Evolutionary conservation across 2,888 invertebrate genomes (phyloP).

Genomic region (Gerris lacustris): DNA sequence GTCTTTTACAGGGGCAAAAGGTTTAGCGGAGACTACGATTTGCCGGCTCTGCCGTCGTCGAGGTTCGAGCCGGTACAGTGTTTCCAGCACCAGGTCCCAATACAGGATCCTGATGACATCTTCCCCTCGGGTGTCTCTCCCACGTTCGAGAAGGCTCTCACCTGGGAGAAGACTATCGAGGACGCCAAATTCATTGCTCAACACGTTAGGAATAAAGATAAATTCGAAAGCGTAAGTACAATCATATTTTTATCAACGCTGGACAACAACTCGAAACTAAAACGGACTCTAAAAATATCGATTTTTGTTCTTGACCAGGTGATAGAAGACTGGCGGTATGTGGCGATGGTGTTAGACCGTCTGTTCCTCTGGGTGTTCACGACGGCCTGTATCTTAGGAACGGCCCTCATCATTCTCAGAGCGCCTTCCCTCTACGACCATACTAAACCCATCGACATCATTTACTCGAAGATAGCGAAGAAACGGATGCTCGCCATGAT

Average conservation of each 20-base stretch:
- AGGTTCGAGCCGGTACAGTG: conserved; percentile 42
- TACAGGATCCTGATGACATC: conserved; percentile 63
- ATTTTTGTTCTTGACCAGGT: conserved; percentile 45
- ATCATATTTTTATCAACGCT: neutral
- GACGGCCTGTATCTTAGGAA: conserved; percentile 82
- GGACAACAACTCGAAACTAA: neutral
- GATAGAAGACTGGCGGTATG: conserved; percentile 97
- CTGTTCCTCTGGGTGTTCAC: conserved; percentile 93
- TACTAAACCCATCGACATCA: conserved; percentile 76
- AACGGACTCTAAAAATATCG: neutral
- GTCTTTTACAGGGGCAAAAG: conserved; percentile 41
- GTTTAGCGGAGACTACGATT: conserved; percentile 58
- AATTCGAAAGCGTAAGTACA: conserved; percentile 78
- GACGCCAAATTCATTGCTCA: conserved; percentile 89
- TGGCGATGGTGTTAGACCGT: conserved; percentile 89
- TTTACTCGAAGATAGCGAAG: conserved; percentile 82
- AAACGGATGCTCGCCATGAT: conserved; percentile 77
- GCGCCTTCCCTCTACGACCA: conserved; percentile 87
- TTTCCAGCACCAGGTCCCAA: conserved; percentile 52
- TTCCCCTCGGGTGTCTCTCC: conserved; percentile 43
- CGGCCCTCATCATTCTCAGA: conserved; percentile 73
- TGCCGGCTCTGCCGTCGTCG: conserved; percentile 43
- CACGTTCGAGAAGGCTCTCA: conserved; percentile 60
- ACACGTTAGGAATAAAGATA: conserved; percentile 88
- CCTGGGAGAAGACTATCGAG: conserved; percentile 79